Evolutionary conservation across 2,113 vertebrate species (phyloP).

Genomic region (Diadophis punctatus): DNA sequence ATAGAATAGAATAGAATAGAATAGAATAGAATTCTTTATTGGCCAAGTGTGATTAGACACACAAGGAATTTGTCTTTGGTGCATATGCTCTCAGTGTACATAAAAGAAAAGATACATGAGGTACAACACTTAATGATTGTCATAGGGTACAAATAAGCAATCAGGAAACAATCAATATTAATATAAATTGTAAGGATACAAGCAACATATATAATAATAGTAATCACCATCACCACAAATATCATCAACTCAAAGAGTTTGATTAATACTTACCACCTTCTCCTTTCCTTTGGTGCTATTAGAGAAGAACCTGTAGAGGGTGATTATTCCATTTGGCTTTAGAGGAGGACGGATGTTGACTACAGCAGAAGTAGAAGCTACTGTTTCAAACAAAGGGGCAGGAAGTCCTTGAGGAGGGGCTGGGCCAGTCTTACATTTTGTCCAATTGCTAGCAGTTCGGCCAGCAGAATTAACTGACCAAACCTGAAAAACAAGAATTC

Average conservation of each 20-base stretch:
- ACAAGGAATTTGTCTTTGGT: too few relatives aligned
- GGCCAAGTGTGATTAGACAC: too few relatives aligned
- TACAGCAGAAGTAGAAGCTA: constrained; percentile 79
- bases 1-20: too few relatives aligned
- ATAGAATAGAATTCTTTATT: too few relatives aligned
- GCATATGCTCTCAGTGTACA: too few relatives aligned
- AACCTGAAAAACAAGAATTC: constrained; percentile 71
- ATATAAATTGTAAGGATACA: too few relatives aligned
- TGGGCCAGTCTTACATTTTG: constrained; percentile 75
- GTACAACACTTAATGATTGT: too few relatives aligned
- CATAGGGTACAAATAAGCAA: too few relatives aligned
- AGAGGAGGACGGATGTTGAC: constrained; percentile 77
- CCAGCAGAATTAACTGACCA: constrained; percentile 85
- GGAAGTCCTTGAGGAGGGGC: constrained; percentile 83
- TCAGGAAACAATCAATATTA: too few relatives aligned
- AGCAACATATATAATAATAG: too few relatives aligned
- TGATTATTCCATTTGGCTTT: constrained; percentile 81
- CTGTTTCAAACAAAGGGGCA: constrained; percentile 67
- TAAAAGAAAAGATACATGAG: too few relatives aligned
- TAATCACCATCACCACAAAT: neutral
- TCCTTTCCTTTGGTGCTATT: constrained; percentile 62
- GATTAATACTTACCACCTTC: constrained; percentile 71
- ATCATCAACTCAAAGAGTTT: neutral
- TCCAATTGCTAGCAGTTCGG: constrained; percentile 75
- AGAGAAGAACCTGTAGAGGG: constrained; percentile 84